A percentile compares a stretch with the other conserved stretches of the same genome.
phyloP scores from a whole-genome alignment of 2,888 invertebrate species.

The Harmothoe impar region DNA sequence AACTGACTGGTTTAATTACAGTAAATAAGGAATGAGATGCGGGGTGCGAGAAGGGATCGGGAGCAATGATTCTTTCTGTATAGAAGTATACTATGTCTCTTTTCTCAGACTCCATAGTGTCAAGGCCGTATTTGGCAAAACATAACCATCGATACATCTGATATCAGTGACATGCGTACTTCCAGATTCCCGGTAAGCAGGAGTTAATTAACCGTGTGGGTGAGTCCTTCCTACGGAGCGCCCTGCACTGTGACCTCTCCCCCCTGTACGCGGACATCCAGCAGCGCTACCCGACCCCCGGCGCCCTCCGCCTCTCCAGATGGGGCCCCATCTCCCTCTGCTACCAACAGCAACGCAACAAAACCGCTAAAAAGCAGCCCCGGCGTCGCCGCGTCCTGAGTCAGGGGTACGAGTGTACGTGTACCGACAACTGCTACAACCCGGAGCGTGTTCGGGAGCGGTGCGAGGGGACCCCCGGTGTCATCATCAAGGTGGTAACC shows the following conservation, averaged over 20 bases:
- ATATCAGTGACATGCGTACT: too few species aligned
- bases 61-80: too few species aligned
- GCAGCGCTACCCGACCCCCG: neutral
- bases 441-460: neutral
- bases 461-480: neutral
- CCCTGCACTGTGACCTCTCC: neutral
- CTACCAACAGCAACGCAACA: neutral
- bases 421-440: neutral
- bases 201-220: neutral
- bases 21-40: too few species aligned
- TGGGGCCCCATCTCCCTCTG: neutral
- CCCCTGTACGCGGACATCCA: neutral
- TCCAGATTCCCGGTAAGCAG: neutral
- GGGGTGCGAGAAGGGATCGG: too few species aligned
- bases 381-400: neutral
- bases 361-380: neutral
- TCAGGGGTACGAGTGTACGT: neutral
- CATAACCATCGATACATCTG: too few species aligned
- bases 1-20: too few species aligned
- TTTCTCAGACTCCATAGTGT: too few species aligned
- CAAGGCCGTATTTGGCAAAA: too few species aligned
- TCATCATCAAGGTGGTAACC: neutral
- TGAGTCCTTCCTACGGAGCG: neutral
- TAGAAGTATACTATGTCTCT: too few species aligned
- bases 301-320: neutral